Evolutionary conservation across 2,113 vertebrate species (phyloP).

Genomic region (Propithecus coquereli): DNA sequence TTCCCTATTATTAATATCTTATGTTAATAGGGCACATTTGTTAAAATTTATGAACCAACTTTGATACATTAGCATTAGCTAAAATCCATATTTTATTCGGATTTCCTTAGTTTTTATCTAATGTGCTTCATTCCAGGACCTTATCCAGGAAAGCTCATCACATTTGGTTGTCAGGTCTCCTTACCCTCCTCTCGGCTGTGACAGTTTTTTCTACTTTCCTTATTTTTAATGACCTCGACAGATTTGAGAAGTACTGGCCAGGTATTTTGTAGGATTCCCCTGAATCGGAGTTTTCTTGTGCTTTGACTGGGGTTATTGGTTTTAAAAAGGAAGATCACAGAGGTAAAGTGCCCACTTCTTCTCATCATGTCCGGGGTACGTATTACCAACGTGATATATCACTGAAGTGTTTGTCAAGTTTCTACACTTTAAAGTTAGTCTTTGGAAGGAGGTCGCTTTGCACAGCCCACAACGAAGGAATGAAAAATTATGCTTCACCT

Average conservation of each 20-base stretch:
- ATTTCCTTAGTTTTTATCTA: not conserved
- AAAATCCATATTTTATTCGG: not conserved
- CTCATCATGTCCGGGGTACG: not conserved
- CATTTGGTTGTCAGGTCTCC: not conserved
- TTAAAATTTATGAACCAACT: not conserved
- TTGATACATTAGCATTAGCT: not conserved
- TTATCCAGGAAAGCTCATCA: not conserved
- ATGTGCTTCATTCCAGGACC: not conserved
- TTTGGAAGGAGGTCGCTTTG: not conserved
- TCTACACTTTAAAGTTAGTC: not conserved
- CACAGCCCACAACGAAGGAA: not conserved
- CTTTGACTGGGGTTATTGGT: not conserved
- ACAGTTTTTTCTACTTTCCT: not conserved
- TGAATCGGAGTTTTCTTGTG: not conserved
- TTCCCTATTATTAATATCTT: not conserved
- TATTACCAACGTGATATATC: not conserved
- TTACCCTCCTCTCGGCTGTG: not conserved
- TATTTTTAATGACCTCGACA: not conserved
- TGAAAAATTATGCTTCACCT: not conserved
- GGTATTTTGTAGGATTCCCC: not conserved
- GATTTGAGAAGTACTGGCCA: not conserved
- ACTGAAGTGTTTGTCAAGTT: not conserved
- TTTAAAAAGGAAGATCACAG: not conserved
- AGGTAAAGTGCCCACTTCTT: not conserved
- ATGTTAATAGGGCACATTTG: not conserved